Conservation (phyloP, 2,888 invertebrate species). For the Acanthosepion lycidas region DNA sequence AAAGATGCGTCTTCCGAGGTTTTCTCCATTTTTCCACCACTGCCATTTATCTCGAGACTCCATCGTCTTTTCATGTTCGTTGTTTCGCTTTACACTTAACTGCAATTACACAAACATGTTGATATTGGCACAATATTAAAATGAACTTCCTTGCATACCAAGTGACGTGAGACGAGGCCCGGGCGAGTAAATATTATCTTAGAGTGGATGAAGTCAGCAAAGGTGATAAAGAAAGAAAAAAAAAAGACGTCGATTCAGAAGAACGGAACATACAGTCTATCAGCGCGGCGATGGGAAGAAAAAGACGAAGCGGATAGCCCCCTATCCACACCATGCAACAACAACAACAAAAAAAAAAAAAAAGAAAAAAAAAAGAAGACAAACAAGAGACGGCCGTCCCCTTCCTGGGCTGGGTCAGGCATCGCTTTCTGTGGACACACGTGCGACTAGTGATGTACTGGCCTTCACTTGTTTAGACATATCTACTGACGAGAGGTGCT, state of each 20-base stretch:
- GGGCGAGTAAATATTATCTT: slow-evolving; percentile 11
- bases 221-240: background rate
- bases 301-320: background rate
- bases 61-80: background rate
- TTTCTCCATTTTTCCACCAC: background rate
- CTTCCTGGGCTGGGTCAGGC: background rate
- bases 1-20: background rate
- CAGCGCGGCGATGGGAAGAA: background rate
- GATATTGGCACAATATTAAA: slow-evolving; percentile 33
- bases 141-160: slow-evolving; percentile 5
- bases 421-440: background rate
- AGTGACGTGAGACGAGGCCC: background rate
- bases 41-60: background rate
- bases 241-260: background rate
- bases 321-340: no score
- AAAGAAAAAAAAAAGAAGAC: no score
- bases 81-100: background rate
- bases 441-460: background rate
- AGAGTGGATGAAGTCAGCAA: background rate
- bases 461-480: background rate
- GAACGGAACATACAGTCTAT: background rate
- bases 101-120: slow-evolving; percentile 1
- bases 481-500: background rate
- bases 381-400: background rate
- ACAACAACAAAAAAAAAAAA: no score